Base-by-base conservation (phyloP, 2,888 invertebrate genomes). In the Ectropis crepuscularia region DNA sequence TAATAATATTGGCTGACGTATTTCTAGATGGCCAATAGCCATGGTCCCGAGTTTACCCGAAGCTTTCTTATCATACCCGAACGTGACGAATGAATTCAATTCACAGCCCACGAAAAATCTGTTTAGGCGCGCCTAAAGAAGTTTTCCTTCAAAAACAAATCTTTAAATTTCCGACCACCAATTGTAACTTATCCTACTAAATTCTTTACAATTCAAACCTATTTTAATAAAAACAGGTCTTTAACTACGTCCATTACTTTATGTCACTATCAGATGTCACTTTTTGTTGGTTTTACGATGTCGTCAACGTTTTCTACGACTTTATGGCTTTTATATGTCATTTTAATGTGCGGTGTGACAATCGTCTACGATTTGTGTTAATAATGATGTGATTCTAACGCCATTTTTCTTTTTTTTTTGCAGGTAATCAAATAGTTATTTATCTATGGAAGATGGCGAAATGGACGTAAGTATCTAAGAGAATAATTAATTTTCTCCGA, bases 271-370 rank as follows among this genome's bases (percentile, higher is more conserved):
- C 38, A 47, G 57, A 50, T 61, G 58, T 61, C 54, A 51, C 37
- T 54, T 47, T 54, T 58, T 46, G 58, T 54, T 37, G n/a, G 28
- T 39, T 62, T 59, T 62, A 65, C 54, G 65, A 54, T 50, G 57
- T 54, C 49, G 45, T 61, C 57, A 47, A 49, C 9, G 42, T 53
- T 59, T 61, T 62, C 46, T 39, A 6, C 9, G 16, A 12, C 6
- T 55, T 65, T 65, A 51, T 10, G 51, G 54, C 41, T 57, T 54
- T 54, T 53, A 43, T 10, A 57, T 61, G 55, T 41, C 41, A 53
- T 60, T 62, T 62, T 62, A 48, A 60, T 60, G 59, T 59, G 61
- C 57, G 62, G 59, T 59, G 61, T 59, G 62, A 57, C 59, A 43
- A 42, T 60, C 55, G 42, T 28, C 16, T 28, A 28, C 16, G 16